Percentiles rank a stretch among this genome's conserved stretches.
phyloP scores from a whole-genome alignment of 2,797 vertebrate genomes.

The Cyprinella venusta region DNA sequence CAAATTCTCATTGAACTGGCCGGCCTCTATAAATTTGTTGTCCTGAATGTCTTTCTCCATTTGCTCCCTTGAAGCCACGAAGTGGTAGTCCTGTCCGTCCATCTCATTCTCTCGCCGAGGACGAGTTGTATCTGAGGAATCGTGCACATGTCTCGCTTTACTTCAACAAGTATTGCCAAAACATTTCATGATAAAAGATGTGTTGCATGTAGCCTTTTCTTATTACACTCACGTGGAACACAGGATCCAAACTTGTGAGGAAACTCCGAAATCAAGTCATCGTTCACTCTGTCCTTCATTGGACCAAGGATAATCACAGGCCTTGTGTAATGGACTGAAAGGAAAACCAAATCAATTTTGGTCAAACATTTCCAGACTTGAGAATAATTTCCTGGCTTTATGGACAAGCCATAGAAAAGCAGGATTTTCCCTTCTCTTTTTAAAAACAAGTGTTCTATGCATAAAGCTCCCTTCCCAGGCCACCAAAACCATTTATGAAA shows the following conservation, averaged over 20 bases:
- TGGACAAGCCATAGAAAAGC: neutral
- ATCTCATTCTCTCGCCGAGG: slow-evolving; percentile 93
- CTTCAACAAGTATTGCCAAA: neutral
- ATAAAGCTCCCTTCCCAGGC: neutral
- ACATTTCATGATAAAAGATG: slow-evolving; percentile 21
- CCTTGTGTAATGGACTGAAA: slow-evolving; percentile 93
- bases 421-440: neutral
- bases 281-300: slow-evolving; percentile 95
- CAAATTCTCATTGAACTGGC: slow-evolving; percentile 98
- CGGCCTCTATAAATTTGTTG: slow-evolving; percentile 98
- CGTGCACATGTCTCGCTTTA: neutral
- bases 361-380: slow-evolving; percentile 1
- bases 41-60: slow-evolving; percentile 99
- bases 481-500: neutral
- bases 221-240: slow-evolving; percentile 90
- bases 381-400: slow-evolving; percentile 1
- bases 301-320: slow-evolving; percentile 98
- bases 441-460: neutral
- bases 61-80: slow-evolving; percentile 92
- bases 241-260: slow-evolving; percentile 99
- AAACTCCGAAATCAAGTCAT: slow-evolving; percentile 98
- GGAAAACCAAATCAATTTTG: slow-evolving; percentile 36
- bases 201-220: neutral
- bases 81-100: slow-evolving; percentile 98
- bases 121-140: slow-evolving; percentile 89